Evolutionary conservation across 2,113 vertebrate species (phyloP).

Genomic region (Malurus elegans): DNA sequence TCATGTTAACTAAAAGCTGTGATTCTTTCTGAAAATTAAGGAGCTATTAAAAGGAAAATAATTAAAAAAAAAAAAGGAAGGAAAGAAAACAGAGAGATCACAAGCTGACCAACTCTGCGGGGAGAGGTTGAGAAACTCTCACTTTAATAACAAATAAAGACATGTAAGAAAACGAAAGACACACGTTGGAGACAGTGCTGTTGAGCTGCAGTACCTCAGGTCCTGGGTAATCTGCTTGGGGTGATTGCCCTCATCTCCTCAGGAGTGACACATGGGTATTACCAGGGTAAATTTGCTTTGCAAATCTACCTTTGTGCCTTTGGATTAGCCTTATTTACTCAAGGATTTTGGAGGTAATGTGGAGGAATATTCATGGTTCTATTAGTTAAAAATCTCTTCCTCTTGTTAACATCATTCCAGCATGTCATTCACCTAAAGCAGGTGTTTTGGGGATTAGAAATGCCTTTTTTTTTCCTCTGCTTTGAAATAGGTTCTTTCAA

Average conservation of each 20-base stretch:
- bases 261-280: background rate
- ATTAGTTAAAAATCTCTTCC: background rate
- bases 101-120: background rate
- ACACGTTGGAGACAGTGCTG: background rate
- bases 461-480: background rate
- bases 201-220: background rate
- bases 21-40: background rate
- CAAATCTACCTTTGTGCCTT: background rate
- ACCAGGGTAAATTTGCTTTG: slow-evolving; percentile 7
- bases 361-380: slow-evolving; percentile 8
- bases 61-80: background rate
- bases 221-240: background rate
- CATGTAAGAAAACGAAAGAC: background rate
- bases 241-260: background rate
- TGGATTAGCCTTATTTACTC: slow-evolving; percentile 30
- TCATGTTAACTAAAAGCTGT: background rate
- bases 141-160: background rate
- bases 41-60: background rate
- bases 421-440: background rate
- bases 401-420: background rate
- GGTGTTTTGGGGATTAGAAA: background rate
- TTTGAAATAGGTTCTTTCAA: background rate
- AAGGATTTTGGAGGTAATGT: background rate
- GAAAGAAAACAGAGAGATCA: background rate
- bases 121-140: background rate